Evolutionary conservation across 2,797 vertebrate species (phyloP).

Genomic region (Trachurus trachurus): DNA sequence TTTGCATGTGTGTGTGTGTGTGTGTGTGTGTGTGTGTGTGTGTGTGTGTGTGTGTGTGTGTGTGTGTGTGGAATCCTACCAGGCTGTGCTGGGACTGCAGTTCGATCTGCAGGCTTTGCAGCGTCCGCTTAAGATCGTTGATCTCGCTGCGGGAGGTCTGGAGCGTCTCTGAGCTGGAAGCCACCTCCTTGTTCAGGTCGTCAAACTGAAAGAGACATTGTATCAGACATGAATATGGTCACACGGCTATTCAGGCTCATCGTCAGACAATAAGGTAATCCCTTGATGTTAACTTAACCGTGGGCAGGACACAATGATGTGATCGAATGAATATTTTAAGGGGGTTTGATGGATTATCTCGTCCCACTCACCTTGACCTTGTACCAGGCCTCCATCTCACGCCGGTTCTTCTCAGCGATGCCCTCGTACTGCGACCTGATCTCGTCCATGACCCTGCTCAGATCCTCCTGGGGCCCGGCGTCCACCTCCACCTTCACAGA

Average conservation of each 20-base stretch:
- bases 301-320: neutral
- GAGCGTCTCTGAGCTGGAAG: conserved; percentile 66
- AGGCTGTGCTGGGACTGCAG: conserved; percentile 83
- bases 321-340: neutral
- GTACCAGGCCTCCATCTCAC: conserved; percentile 83
- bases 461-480: conserved; percentile 72
- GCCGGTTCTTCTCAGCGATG: conserved; percentile 79
- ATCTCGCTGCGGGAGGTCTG: conserved; percentile 73
- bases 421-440: conserved; percentile 81
- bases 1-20: too few species aligned
- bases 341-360: rapidly evolving
- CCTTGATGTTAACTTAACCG: neutral
- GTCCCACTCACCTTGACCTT: conserved; percentile 80
- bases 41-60: too few species aligned
- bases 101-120: conserved; percentile 84
- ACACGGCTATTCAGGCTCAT: neutral
- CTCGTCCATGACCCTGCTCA: conserved; percentile 48
- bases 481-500: conserved; percentile 85
- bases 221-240: neutral
- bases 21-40: too few species aligned
- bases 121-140: conserved; percentile 80
- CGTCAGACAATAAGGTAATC: neutral
- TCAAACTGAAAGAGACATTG: conserved; percentile 75
- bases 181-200: conserved; percentile 77
- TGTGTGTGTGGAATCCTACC: conserved; percentile 62